These are phyloP conservation scores for Cacatua alba DNA, from an alignment of 2,113 vertebrate species.

Conservation along the genomic window DNA sequence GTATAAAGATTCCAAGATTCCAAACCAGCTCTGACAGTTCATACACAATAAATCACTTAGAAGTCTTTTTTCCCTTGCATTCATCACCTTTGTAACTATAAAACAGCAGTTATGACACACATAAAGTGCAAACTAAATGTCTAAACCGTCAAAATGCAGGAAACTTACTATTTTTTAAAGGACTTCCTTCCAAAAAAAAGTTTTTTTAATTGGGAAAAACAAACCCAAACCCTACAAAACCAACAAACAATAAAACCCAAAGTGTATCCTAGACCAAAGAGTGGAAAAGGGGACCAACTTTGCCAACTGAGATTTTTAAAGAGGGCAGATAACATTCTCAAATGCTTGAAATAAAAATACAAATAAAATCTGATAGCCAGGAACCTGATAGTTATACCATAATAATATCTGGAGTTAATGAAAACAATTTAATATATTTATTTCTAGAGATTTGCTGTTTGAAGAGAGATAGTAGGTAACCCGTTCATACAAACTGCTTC, in stretches of 20 bases:
- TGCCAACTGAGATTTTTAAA: not conserved
- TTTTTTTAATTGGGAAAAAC: not conserved
- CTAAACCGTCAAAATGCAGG: not conserved
- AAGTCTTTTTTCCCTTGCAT: not conserved
- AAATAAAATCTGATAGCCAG: not conserved
- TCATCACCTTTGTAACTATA: not conserved
- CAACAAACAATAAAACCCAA: not conserved
- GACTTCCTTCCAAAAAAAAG: not conserved
- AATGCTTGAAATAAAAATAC: not conserved
- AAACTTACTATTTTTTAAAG: not conserved
- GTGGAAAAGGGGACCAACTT: not conserved
- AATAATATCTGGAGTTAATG: not conserved
- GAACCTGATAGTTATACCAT: not conserved
- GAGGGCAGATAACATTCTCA: not conserved
- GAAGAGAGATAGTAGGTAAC: not conserved
- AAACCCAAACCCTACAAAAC: not conserved
- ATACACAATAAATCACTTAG: not conserved
- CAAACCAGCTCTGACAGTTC: not conserved
- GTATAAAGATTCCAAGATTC: not conserved
- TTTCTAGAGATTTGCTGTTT: not conserved
- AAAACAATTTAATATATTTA: not conserved
- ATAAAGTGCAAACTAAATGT: not conserved
- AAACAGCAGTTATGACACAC: not conserved
- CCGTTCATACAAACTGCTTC: not conserved
- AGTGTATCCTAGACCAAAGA: not conserved